Base-by-base conservation (phyloP, 1,140 invertebrate genomes). In the Zophobas morio region DNA sequence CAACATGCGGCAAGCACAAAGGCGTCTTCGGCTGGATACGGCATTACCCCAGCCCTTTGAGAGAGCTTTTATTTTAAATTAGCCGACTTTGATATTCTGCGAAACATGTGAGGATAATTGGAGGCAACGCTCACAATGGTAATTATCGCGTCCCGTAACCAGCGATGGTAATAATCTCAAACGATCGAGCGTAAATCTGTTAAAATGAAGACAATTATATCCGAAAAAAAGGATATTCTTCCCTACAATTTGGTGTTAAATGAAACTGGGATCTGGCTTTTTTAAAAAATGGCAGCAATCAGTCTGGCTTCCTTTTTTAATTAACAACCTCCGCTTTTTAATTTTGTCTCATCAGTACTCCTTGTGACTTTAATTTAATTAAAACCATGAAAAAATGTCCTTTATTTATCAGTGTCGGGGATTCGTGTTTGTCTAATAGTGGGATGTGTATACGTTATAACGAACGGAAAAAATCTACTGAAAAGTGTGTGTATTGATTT, bases 351-450 rank as follows among this genome's bases (percentile, higher is more conserved):
- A 81, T 82, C 78, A 78, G 79, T 78, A 80, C 81, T 81, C 71
- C 79, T 81, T 75, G 63, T 79, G 81, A 83, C 79, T 82, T 82
- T 83, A 82, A 83, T 83, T 83, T 81, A 83, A 83, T 83, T 81
- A 82, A 78, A 81, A 60, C 78, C 54, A 78, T 79, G 70, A 76
- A 80, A 83, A 77, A 73, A 81, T 78, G 80, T 40, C 75, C 63
- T 54, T 74, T 76, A 81, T 82, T 82, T 80, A 78, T 82, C 80
- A 82, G 77, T 56, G 79, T 78, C 70, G 34, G 40, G 6, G 37
- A 76, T 49, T 35, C 39, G 36, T 47, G 75, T 51, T 60, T 35
- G 57, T 2, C 32, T 35, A 35, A 5, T n/a, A 66, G 46, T 40
- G 39, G n/a, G 60, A 54, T 39, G 47, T 37, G 46, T 72, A 49